Conservation (phyloP, 2,888 invertebrate genomes). For the Nebria salina region DNA sequence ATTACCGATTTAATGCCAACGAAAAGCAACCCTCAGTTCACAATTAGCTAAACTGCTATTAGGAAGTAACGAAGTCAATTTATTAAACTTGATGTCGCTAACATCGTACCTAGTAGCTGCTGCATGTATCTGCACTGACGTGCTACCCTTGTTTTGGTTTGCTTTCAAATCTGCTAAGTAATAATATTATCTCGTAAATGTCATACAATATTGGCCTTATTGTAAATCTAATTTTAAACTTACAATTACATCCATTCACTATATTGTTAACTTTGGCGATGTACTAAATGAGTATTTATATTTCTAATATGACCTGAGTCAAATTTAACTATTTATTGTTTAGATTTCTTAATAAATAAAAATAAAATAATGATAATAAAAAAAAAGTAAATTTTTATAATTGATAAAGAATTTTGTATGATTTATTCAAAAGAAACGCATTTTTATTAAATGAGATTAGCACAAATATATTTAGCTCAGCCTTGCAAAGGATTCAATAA, state of each 20-base stretch:
- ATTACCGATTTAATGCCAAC: background rate
- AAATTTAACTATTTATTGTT: too few species aligned
- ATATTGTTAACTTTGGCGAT: background rate
- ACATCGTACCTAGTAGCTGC: background rate
- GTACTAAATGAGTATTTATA: too few species aligned
- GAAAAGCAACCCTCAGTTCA: background rate
- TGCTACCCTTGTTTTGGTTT: constrained; percentile 10
- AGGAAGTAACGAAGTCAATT: constrained; percentile 10
- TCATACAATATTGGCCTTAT: background rate
- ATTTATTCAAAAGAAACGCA: too few species aligned
- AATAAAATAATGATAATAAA: too few species aligned
- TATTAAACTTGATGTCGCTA: constrained; percentile 1
- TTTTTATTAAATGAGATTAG: too few species aligned
- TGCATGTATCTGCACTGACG: background rate
- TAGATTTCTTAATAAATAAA: too few species aligned
- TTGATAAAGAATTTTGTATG: too few species aligned
- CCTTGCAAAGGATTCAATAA: background rate
- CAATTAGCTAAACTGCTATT: constrained; percentile 14
- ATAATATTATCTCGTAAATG: background rate
- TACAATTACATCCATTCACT: background rate
- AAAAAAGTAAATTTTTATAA: too few species aligned
- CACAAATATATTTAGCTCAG: background rate
- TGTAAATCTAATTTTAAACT: background rate
- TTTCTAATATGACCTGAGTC: too few species aligned
- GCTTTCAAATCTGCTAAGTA: background rate